phyloP scores from a whole-genome alignment of 92 coral and sea anemone genomes.

The Actinernus sp. region DNA sequence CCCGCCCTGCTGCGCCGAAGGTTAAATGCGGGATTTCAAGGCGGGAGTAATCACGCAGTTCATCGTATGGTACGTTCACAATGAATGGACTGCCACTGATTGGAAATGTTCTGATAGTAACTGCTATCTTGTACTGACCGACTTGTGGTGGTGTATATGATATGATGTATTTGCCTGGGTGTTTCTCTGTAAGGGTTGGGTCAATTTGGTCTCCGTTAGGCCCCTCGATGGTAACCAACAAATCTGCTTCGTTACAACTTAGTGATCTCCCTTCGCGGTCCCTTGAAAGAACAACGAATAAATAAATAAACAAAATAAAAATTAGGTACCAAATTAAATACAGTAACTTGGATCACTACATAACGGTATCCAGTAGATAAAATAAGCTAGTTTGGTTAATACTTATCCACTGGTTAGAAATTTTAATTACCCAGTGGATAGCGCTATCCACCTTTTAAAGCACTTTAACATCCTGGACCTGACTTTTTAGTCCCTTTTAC shows the following conservation, averaged over 20 bases:
- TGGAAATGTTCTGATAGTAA: conserved; percentile 50
- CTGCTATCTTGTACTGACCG: conserved; percentile 48
- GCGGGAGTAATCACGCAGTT: conserved; percentile 36
- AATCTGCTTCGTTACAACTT: conserved; percentile 30
- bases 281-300: conserved; percentile 7
- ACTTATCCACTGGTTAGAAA: too few species aligned
- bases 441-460: too few species aligned
- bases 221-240: conserved; percentile 27
- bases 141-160: conserved; percentile 41
- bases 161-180: conserved; percentile 43
- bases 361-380: too few species aligned
- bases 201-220: conserved; percentile 19
- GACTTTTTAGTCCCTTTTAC: too few species aligned
- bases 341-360: too few species aligned
- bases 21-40: conserved; percentile 27
- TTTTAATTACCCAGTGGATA: too few species aligned
- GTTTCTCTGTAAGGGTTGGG: conserved; percentile 23
- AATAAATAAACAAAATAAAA: too few species aligned
- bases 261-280: conserved; percentile 63
- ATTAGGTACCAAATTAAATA: too few species aligned
- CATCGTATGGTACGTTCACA: conserved; percentile 26
- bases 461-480: too few species aligned
- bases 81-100: conserved; percentile 56
- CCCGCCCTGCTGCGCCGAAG: conserved; percentile 49
- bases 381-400: too few species aligned